Evolutionary conservation across 2,113 vertebrate species (phyloP).

Genomic region (Scortum barcoo): DNA sequence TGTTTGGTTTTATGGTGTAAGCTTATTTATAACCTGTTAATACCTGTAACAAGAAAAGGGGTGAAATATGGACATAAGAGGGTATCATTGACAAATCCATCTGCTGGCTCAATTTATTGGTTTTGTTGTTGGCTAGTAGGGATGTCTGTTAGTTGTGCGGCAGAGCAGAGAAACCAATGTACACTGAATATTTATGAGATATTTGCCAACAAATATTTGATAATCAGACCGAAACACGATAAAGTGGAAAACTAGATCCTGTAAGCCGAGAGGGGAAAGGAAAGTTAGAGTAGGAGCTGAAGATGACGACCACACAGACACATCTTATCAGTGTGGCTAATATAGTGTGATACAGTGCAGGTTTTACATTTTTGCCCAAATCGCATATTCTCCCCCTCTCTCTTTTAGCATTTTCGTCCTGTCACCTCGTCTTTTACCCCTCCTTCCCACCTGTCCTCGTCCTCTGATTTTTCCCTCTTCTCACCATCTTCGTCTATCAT

Average conservation of each 20-base stretch:
- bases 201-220: slow-evolving; percentile 52
- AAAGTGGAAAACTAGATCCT: slow-evolving; percentile 13
- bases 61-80: slow-evolving; percentile 18
- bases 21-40: slow-evolving; percentile 43
- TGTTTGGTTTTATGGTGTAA: slow-evolving; percentile 16
- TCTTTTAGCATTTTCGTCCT: slow-evolving; percentile 8
- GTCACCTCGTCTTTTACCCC: slow-evolving; percentile 31
- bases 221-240: slow-evolving; percentile 43
- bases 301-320: slow-evolving; percentile 33
- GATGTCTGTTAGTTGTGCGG: slow-evolving; percentile 28
- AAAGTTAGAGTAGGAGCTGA: slow-evolving; percentile 13
- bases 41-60: slow-evolving; percentile 20
- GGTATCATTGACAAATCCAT: slow-evolving; percentile 44
- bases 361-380: slow-evolving; percentile 24
- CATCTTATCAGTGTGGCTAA: slow-evolving; percentile 27
- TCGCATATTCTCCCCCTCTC: neutral
- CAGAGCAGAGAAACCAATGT: slow-evolving; percentile 26
- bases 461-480: slow-evolving; percentile 17
- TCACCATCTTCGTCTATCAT: slow-evolving; percentile 46
- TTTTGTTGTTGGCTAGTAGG: slow-evolving; percentile 29
- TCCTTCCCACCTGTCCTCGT: slow-evolving; percentile 17
- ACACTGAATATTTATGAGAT: slow-evolving; percentile 47
- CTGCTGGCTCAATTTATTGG: slow-evolving; percentile 41
- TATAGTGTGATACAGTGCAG: slow-evolving; percentile 21
- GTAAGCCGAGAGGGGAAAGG: slow-evolving; percentile 23